These are phyloP conservation scores for Pogonomyrmex barbatus DNA, from an alignment of 1,140 invertebrate species.

Conservation along the genomic window DNA sequence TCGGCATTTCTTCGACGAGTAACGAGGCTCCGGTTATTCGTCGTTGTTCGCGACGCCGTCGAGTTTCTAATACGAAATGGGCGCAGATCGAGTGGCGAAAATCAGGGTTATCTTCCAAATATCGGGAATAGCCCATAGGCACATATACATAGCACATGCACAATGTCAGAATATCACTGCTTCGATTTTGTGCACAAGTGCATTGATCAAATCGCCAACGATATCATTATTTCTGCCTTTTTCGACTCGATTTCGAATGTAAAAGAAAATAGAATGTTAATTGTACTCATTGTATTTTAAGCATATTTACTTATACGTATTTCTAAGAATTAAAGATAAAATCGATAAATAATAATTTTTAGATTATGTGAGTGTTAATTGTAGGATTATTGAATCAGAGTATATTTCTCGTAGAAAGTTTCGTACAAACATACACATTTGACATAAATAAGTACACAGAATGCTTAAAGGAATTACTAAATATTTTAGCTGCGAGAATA, in stretches of 20 bases:
- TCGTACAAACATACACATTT: neutral
- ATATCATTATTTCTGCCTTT: neutral
- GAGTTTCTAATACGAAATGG: slow-evolving; percentile 43
- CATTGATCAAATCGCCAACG: neutral
- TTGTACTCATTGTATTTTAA: neutral
- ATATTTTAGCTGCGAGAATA: neutral
- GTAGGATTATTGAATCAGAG: neutral
- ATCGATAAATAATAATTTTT: neutral
- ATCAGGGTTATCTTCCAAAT: neutral
- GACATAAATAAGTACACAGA: neutral
- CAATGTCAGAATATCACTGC: neutral
- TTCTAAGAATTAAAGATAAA: neutral
- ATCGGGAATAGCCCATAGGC: slow-evolving; percentile 2
- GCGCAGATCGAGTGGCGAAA: neutral
- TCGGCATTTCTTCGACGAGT: slow-evolving; percentile 57
- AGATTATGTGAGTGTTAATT: neutral
- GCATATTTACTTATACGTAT: neutral
- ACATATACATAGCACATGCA: neutral
- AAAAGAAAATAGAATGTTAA: neutral
- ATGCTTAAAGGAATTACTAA: neutral
- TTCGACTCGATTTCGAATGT: neutral
- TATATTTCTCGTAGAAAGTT: neutral
- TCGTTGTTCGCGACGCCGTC: neutral
- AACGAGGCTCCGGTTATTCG: neutral
- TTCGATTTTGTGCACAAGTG: neutral